Conservation (phyloP, 2,113 vertebrate genomes). For the Pluvialis apricaria region DNA sequence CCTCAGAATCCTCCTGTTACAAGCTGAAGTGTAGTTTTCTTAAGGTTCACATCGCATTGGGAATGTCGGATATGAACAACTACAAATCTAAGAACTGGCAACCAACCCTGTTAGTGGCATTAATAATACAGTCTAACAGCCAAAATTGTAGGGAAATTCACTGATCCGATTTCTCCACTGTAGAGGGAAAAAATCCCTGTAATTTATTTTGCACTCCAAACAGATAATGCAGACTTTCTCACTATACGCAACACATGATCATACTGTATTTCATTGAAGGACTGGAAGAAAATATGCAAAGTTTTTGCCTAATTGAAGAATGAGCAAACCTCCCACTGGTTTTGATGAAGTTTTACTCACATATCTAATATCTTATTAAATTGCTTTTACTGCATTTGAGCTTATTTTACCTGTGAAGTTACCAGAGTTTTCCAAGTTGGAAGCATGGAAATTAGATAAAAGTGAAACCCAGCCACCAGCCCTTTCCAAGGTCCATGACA, state of each 20-base stretch:
- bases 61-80: neutral
- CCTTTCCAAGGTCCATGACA: neutral
- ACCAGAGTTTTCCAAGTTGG: neutral
- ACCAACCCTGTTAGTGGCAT: neutral
- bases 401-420: neutral
- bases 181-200: neutral
- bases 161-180: neutral
- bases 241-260: neutral
- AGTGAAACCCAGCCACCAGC: neutral
- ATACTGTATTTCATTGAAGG: neutral
- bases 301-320: neutral
- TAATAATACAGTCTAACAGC: constrained; percentile 2
- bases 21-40: neutral
- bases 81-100: neutral
- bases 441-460: neutral
- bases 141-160: neutral
- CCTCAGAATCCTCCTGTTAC: neutral
- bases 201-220: neutral
- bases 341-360: neutral
- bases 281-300: neutral
- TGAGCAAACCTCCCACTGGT: neutral
- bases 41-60: neutral
- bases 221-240: neutral
- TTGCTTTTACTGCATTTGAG: neutral
- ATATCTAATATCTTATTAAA: neutral